Conservation (phyloP, 1,140 invertebrate species). For the Latrodectus geometricus region DNA sequence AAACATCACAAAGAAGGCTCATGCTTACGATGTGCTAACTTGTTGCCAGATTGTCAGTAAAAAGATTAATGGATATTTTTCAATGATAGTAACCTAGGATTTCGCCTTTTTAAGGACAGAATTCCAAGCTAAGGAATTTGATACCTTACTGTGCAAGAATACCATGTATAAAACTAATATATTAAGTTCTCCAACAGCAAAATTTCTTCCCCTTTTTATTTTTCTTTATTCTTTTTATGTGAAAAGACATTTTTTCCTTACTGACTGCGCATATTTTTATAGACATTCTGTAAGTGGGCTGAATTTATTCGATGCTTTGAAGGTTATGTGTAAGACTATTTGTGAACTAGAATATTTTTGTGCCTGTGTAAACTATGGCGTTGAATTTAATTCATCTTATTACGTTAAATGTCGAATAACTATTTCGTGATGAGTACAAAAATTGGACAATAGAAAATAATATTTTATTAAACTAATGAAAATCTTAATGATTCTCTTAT, state of each 20-base stretch:
- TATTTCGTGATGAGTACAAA: too few species aligned
- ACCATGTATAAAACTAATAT: conserved; percentile 25
- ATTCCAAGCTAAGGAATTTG: conserved; percentile 44
- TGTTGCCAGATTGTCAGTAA: conserved; percentile 44
- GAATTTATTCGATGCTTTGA: conserved; percentile 43
- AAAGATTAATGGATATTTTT: conserved; percentile 46
- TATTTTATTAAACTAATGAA: too few species aligned
- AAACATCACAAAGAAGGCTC: not conserved
- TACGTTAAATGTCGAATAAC: not conserved
- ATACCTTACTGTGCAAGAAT: conserved; percentile 1
- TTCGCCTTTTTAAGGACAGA: conserved; percentile 11
- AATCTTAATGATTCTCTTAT: too few species aligned
- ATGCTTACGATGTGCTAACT: conserved; percentile 9
- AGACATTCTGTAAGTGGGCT: not conserved
- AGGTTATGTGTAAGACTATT: conserved; percentile 45
- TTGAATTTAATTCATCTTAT: conserved; percentile 20
- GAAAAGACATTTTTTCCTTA: not conserved
- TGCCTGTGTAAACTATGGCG: not conserved
- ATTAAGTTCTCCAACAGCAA: conserved; percentile 23
- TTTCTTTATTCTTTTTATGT: not conserved
- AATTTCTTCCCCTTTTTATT: not conserved
- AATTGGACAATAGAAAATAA: too few species aligned
- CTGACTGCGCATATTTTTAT: conserved; percentile 6
- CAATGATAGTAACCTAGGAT: conserved; percentile 8
- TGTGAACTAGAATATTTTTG: conserved; percentile 23